Evolutionary conservation across 2,888 invertebrate genomes (phyloP), one percentile per base, ranked within the genome.

Genomic region (Synergus umbraculus): DNA sequence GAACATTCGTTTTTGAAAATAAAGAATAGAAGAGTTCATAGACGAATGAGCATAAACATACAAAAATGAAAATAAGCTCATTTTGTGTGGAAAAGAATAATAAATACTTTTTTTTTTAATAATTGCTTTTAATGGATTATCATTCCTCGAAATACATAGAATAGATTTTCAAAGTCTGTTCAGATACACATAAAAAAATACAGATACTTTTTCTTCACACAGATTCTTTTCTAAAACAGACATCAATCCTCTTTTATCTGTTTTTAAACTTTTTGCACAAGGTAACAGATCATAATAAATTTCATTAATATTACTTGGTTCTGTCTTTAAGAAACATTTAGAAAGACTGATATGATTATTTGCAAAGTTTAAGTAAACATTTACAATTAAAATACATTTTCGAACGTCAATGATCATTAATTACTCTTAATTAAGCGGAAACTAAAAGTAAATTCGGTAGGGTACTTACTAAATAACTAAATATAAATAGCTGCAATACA

Each of bases 171-270:
- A 73, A 69, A 69, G 73, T 73, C 73, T 54, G 49, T 73, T 54
- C n/a, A 54, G 73, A 73, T n/a, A 73, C 73, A 73, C n/a, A 73
- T 73, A n/a, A 73, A 54, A 73, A 73, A 73, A 73, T 73, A 73
- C 73, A 73, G 54, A 54, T 73, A 67, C 44, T 54, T 69, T 69
- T 49, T 73, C 49, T 29, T 73, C 49, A 73, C 54, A 73, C 13
- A 73, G 60, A 15, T 13, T 73, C 54, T 73, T 49, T 49, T 49
- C 15, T 54, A 49, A 73, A 37, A 73, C 54, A 73, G 29, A 15
- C 49, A 73, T 54, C 15, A 46, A 15, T 69, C 13, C 29, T 69
- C 9, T 12, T 37, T 54, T n/a, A 41, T 15, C 37, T 41, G 37
- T 8, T 54, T 54, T 37, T 54, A 54, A 73, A 73, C 37, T 54